Conservation (phyloP, 2,797 vertebrate genomes). For the Dendrocincla fuliginosa region DNA sequence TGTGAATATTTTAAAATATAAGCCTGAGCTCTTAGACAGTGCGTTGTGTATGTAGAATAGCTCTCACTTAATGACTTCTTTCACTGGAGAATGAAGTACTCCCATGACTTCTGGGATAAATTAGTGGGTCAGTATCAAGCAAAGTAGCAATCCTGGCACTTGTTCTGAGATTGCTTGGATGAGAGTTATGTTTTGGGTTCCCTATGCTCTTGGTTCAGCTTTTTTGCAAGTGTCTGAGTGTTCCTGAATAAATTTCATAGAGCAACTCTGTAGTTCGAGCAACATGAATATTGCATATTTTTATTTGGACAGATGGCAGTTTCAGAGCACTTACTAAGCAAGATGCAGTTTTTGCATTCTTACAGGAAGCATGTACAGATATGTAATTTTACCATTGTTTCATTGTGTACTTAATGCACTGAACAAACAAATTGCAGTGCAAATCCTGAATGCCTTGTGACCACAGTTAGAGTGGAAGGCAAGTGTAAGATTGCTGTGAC, state of each 20-base stretch:
- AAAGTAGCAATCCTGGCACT: neutral
- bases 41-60: neutral
- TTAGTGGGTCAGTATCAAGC: neutral
- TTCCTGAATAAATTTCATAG: neutral
- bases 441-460: neutral
- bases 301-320: neutral
- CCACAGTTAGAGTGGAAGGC: neutral
- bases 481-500: neutral
- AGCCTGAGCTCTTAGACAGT: neutral
- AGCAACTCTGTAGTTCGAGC: neutral
- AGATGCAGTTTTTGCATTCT: neutral
- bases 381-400: conserved; percentile 6
- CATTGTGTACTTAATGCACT: neutral
- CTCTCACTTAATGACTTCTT: conserved; percentile 19
- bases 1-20: neutral
- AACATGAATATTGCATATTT: neutral
- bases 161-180: neutral
- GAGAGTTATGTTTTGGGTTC: neutral
- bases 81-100: neutral
- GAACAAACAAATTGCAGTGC: neutral
- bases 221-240: neutral
- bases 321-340: conserved; percentile 20
- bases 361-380: neutral
- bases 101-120: neutral
- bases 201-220: neutral